phyloP scores from a whole-genome alignment of 2,113 vertebrate species.

The Thryonomys swinderianus region DNA sequence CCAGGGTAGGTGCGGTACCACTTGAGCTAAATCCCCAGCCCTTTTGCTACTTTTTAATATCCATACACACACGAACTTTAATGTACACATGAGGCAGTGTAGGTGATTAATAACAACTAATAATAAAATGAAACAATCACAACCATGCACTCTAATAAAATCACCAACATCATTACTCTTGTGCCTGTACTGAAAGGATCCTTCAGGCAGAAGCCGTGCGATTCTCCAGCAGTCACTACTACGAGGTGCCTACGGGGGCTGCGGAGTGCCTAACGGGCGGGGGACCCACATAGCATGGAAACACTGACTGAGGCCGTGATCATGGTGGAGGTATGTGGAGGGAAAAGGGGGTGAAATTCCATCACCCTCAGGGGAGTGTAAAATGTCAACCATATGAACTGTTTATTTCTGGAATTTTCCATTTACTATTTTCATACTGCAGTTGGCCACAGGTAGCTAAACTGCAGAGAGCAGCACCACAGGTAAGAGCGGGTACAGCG shows the following conservation, averaged over 20 bases:
- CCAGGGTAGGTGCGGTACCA: no score
- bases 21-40: no score
- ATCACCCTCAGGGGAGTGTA: background rate
- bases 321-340: background rate
- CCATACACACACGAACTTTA: background rate
- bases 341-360: background rate
- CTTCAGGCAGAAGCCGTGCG: no score
- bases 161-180: background rate
- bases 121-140: background rate
- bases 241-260: background rate
- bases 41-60: background rate
- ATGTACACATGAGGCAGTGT: background rate
- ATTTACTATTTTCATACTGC: background rate
- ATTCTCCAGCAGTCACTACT: background rate
- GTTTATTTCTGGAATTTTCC: background rate
- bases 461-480: background rate
- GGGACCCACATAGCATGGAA: background rate
- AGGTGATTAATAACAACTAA: background rate
- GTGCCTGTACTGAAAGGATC: background rate
- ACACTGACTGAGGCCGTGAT: background rate
- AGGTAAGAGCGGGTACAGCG: no score
- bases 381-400: background rate
- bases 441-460: background rate
- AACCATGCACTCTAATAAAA: background rate
- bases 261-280: no score